Percentiles rank a stretch among this genome's conserved stretches.
Conservation (phyloP, 2,888 invertebrate genomes). For the Lasioglossum marginatum region DNA sequence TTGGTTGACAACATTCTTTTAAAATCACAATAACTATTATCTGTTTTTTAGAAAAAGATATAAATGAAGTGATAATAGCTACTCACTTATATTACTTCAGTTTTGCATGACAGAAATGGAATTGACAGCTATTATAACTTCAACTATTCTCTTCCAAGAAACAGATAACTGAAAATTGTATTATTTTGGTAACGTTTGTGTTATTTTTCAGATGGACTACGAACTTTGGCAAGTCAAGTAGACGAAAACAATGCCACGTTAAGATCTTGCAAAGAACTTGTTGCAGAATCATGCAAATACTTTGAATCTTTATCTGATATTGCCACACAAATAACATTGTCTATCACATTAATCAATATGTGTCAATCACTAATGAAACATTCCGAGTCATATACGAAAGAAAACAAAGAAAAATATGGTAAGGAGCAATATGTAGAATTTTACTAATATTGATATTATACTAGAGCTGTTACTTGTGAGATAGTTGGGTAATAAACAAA, state of each 20-base stretch:
- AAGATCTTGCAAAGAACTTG: conserved; percentile 80
- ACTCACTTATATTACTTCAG: neutral
- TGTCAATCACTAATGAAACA: conserved; percentile 81
- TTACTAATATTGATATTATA: neutral
- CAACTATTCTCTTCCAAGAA: neutral
- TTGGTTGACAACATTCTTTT: neutral
- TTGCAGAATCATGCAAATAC: conserved; percentile 81
- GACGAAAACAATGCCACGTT: conserved; percentile 73
- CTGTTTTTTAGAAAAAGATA: neutral
- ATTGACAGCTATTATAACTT: neutral
- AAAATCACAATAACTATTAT: neutral
- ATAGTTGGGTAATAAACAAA: neutral
- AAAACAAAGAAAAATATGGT: conserved; percentile 80
- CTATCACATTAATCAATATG: conserved; percentile 77
- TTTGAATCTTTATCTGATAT: conserved; percentile 82
- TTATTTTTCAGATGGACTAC: conserved; percentile 75
- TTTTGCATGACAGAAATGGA: neutral
- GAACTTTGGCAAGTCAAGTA: conserved; percentile 77
- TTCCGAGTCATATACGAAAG: conserved; percentile 74
- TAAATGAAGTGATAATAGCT: neutral
- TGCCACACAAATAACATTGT: conserved; percentile 81
- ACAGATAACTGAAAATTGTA: neutral
- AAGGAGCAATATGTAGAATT: conserved; percentile 23
- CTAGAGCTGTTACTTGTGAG: neutral
- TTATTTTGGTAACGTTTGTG: neutral